Base-by-base conservation (phyloP, 2,113 vertebrate genomes). In the Willisornis vidua region DNA sequence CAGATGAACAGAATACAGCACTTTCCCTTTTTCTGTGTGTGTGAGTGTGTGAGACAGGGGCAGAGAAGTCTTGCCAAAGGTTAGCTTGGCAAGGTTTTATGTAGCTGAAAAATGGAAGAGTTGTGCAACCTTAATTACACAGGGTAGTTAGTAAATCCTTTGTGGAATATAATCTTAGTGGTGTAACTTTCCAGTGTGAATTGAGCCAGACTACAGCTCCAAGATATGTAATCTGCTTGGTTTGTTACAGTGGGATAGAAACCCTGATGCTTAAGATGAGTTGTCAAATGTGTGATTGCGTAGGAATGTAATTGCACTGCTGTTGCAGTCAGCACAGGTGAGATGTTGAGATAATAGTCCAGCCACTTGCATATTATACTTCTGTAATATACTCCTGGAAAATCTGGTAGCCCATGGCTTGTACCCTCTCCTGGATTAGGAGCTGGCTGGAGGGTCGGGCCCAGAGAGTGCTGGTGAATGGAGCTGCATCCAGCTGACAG, bases 71-170 rank as follows among this genome's bases (percentile, higher is more conserved):
- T 59, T 90, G 62, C 78, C 61, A 74, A 63, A 87, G 54, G 85
- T 93, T 91, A 77, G 28, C 85, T 93, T 90, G 87, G 78, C 87
- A 88, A 31, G 55, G 63, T 68, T 87, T 85, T 90, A 90, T 63
- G 54, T 31, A 2, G 22, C 72, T 86, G 67, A 90, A 87, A 97
- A 93, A 65, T 78, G 28, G 23, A 85, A 58, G 71, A 82, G 62
- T 94, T 96, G 78, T 73, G 75, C 78, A 96, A 90, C 51, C 43
- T 83, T 86, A 76, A 76, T 93, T 85, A 96, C 65, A 39, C 13
- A 61, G 54, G 14, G 13, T 83, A 78, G 55, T 74, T 89, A 59
- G 51, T 84, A 92, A 94, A 92, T 78, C 83, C 68, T 78, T 89
- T 72, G 25, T 72, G 80, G 84, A 62, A 41, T 91, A 94, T 45